phyloP scores from a whole-genome alignment of 1,140 invertebrate genomes.

The Parapsyche elsis region DNA sequence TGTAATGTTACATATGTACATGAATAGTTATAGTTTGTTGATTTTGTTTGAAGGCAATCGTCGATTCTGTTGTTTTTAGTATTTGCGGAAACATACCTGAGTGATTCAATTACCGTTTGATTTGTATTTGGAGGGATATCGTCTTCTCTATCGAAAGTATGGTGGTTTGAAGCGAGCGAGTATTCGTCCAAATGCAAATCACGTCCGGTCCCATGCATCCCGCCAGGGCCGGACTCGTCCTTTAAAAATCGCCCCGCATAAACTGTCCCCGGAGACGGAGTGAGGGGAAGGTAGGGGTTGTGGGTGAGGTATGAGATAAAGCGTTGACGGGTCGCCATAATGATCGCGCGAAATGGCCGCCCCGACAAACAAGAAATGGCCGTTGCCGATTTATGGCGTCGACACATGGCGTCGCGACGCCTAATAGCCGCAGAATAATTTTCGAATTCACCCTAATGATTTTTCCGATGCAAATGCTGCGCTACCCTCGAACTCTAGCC shows the following conservation, averaged over 20 bases:
- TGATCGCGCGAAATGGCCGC: neutral
- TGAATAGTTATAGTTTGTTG: too few species aligned
- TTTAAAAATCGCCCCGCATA: slow-evolving; percentile 22
- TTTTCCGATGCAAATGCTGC: neutral
- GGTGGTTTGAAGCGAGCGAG: too few species aligned
- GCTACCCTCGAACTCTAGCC: neutral
- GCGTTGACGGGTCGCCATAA: neutral
- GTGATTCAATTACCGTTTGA: too few species aligned
- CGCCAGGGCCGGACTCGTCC: neutral
- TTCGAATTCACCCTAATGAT: slow-evolving; percentile 5
- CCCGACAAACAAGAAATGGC: slow-evolving; percentile 6
- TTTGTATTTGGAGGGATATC: too few species aligned
- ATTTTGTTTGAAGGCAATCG: too few species aligned
- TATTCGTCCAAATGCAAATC: slow-evolving; percentile 14
- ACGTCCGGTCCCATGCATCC: slow-evolving; percentile 4
- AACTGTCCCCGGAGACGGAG: slow-evolving; percentile 1
- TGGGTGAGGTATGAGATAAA: neutral
- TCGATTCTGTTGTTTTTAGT: too few species aligned
- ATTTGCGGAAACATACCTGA: too few species aligned
- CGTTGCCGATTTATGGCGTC: neutral
- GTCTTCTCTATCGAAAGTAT: too few species aligned
- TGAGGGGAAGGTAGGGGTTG: neutral
- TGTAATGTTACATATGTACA: too few species aligned
- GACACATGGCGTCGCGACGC: slow-evolving; percentile 2
- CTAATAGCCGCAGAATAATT: neutral